These are phyloP conservation scores for Catharus bicknelli DNA, from an alignment of 2,113 vertebrate species.

Conservation along the genomic window DNA sequence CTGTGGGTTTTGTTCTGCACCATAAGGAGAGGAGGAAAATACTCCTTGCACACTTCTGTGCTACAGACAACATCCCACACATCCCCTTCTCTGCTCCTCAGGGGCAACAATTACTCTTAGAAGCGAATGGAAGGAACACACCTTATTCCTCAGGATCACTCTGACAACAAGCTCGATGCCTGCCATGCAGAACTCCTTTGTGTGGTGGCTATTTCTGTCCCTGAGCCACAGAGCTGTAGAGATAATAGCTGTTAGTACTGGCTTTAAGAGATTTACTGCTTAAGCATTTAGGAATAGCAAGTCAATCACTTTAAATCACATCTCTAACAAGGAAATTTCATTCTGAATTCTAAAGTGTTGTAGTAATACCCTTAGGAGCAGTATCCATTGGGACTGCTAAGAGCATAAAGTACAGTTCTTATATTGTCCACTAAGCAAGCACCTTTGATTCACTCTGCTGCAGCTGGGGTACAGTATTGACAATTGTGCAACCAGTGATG, in stretches of 20 bases:
- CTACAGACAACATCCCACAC: not conserved
- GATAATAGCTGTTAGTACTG: not conserved
- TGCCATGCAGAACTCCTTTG: not conserved
- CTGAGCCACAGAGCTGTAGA: not conserved
- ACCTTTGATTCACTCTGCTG: not conserved
- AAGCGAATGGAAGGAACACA: not conserved
- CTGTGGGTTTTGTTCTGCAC: not conserved
- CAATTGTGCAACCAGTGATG: not conserved
- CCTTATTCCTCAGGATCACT: not conserved
- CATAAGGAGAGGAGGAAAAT: not conserved
- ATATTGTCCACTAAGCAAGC: not conserved
- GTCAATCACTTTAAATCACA: not conserved
- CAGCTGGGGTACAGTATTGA: too few species aligned
- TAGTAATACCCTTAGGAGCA: not conserved
- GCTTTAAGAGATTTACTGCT: not conserved
- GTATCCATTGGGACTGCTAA: not conserved
- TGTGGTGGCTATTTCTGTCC: not conserved
- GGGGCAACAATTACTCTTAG: not conserved
- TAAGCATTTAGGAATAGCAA: not conserved
- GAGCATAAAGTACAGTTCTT: not conserved
- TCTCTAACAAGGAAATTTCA: not conserved
- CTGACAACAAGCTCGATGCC: not conserved
- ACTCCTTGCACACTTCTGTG: not conserved
- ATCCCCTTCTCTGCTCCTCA: not conserved
- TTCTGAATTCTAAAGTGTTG: not conserved